A percentile compares a stretch with the other conserved stretches of the same genome.
These are phyloP conservation scores for Zelostemma sp. DNA, from an alignment of 1,140 invertebrate species.

Conservation along the genomic window DNA sequence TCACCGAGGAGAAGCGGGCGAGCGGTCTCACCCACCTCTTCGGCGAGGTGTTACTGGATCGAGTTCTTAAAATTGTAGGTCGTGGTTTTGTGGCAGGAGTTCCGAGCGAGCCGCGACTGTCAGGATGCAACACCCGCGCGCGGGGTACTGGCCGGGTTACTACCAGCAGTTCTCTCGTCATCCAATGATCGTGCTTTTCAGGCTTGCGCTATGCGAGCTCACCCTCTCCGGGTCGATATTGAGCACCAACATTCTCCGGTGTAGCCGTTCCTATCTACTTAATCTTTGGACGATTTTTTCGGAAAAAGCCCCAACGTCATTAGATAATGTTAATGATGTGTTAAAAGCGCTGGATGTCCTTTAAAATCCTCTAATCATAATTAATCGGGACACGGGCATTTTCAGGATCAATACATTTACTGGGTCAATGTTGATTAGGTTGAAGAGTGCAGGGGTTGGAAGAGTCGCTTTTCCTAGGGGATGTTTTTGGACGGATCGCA, in stretches of 20 bases:
- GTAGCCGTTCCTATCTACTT: slow-evolving; percentile 43
- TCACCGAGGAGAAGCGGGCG: slow-evolving; percentile 30
- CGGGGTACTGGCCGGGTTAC: slow-evolving; percentile 67
- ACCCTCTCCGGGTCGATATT: slow-evolving; percentile 66
- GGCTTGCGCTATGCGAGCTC: slow-evolving; percentile 55
- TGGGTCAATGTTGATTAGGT: background rate
- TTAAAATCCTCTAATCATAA: too few relatives aligned
- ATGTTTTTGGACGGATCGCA: background rate
- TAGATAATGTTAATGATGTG: too few relatives aligned
- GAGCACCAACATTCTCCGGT: slow-evolving; percentile 52
- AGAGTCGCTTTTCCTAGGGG: background rate
- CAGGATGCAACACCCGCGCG: slow-evolving; percentile 62
- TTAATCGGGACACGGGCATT: too few relatives aligned
- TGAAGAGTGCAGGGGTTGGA: too few relatives aligned
- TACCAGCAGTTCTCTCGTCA: slow-evolving; percentile 53
- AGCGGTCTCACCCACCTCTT: slow-evolving; percentile 31
- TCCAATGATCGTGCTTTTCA: slow-evolving; percentile 47
- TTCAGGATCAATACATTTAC: background rate
- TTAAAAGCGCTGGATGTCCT: too few relatives aligned
- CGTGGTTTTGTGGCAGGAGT: slow-evolving; percentile 30
- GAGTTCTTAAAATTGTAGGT: slow-evolving; percentile 14
- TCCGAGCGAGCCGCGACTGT: slow-evolving; percentile 33
- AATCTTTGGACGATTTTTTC: slow-evolving; percentile 16
- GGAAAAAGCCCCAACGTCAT: background rate
- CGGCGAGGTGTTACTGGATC: slow-evolving; percentile 29